Base-by-base conservation (phyloP, 2,888 invertebrate species). In the Charanyca ferruginea region DNA sequence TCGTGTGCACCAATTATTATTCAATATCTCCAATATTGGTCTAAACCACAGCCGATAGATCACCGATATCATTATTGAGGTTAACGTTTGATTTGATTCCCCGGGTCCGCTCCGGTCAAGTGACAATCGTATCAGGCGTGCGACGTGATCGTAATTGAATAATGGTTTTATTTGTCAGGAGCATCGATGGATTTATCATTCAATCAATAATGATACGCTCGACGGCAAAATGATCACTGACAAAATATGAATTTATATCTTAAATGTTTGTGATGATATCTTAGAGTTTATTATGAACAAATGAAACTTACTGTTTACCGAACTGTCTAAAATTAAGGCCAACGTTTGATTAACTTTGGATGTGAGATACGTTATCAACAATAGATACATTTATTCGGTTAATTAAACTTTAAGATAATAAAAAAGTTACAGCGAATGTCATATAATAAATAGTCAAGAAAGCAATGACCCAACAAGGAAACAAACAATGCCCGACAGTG, bases 1-100 rank as follows among this genome's bases (percentile, higher is more conserved):
- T 87, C 89, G 89, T 89, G 89, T 91, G 93, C 91, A 93, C 93
- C 94, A 94, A 94, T 95, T 94, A 94, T 94, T 94, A 94, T 94
- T 94, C 94, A 94, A 95, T 95, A 94, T 93, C 87, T 87, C 82
- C 79, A 82, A 87, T 83, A 85, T 83, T 79, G 77, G 77, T 69
- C 76, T 75, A 77, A 84, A 79, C 75, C 73, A 62, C 63, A 73
- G 69, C 78, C 73, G 69, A 78, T 81, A 80, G 78, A 80, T 89
- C 85, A 78, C 81, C 80, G 86, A 89, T 89, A 88, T 80, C 78
- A 87, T 87, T 87, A 90, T 90, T 89, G 88, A 87, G 90, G 91
- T 91, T 86, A 90, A 89, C 85, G 83, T 88, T 85, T 87, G 87
- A 88, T 89, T 89, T 87, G 89, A 90, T 91, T 87, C 81, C 77